These are phyloP conservation scores for Drosophila mimica DNA, from an alignment of 2,888 invertebrate genomes.

Conservation along the genomic window DNA sequence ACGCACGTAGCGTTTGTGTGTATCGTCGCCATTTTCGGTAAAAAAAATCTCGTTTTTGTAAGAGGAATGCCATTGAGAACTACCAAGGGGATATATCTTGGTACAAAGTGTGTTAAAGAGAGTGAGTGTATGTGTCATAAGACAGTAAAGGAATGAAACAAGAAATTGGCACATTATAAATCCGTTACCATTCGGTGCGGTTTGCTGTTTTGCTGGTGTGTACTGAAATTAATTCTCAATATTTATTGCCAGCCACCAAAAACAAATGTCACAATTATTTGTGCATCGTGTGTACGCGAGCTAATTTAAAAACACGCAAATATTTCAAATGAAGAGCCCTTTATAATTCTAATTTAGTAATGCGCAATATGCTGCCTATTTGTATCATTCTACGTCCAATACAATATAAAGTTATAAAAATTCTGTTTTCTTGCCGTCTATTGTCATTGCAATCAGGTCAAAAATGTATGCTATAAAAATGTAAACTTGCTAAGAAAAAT, in stretches of 20 bases:
- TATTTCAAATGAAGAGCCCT: background rate
- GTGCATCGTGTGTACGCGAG: background rate
- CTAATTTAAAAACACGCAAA: background rate
- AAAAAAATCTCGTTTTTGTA: conserved; percentile 27
- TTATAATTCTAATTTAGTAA: background rate
- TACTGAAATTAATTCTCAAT: conserved; percentile 8
- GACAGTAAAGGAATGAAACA: conserved; percentile 17
- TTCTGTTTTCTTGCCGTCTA: background rate
- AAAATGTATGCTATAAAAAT: background rate
- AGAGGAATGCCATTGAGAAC: conserved; percentile 43
- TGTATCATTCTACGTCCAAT: background rate
- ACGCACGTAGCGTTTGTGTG: conserved; percentile 64
- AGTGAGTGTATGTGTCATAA: conserved; percentile 31
- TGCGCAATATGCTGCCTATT: background rate
- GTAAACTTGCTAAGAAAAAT: background rate
- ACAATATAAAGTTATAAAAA: background rate
- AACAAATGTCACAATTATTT: background rate
- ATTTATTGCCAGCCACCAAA: conserved; percentile 1
- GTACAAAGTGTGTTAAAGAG: conserved; percentile 13
- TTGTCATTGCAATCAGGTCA: background rate
- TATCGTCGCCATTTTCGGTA: conserved; percentile 27
- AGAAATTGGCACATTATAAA: conserved; percentile 32
- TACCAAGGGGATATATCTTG: conserved; percentile 31
- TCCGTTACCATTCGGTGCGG: conserved; percentile 23
- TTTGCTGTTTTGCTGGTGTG: conserved; percentile 14